Evolutionary conservation across 2,888 invertebrate genomes (phyloP).

Genomic region (Diaphora mendica): DNA sequence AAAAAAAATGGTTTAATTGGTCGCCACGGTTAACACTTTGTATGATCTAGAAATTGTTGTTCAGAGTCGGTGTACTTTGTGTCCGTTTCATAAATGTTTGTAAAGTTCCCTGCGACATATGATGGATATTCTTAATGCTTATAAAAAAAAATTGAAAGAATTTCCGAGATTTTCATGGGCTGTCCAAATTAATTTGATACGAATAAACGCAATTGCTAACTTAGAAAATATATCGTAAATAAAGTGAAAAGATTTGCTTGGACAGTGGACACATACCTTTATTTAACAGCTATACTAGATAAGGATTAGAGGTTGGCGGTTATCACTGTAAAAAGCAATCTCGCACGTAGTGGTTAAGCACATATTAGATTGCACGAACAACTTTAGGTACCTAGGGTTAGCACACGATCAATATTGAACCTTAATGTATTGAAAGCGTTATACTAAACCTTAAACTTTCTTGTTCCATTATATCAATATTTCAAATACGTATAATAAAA

Average conservation of each 20-base stretch:
- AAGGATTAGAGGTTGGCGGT: background rate
- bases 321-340: background rate
- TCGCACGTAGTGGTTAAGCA: background rate
- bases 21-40: no score
- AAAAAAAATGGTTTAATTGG: no score
- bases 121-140: no score
- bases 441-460: background rate
- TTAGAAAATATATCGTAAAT: background rate
- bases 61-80: no score
- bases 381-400: background rate
- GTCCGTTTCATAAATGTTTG: no score
- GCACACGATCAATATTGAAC: background rate
- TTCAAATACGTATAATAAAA: no score
- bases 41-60: no score
- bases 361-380: background rate
- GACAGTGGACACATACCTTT: background rate
- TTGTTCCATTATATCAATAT: background rate
- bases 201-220: no score
- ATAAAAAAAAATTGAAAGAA: no score
- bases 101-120: no score
- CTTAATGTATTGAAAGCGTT: background rate
- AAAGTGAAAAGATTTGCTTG: background rate
- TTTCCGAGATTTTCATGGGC: no score
- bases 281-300: background rate
- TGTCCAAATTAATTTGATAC: no score